Conservation (phyloP, 2,113 vertebrate species). For the Paramormyrops kingsleyae region DNA sequence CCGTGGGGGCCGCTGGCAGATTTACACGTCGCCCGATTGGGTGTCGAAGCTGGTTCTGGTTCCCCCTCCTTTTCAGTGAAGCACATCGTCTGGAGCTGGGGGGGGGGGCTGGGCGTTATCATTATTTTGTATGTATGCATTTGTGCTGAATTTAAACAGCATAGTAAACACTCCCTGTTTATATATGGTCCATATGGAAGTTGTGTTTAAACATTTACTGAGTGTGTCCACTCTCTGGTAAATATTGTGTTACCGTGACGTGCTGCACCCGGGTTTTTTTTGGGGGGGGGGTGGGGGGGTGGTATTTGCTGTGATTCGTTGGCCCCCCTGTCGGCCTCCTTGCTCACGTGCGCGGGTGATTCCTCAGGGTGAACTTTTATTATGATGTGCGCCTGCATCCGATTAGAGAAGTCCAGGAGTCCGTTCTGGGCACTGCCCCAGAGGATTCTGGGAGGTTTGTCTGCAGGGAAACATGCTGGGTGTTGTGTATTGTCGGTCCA, state of each 20-base stretch:
- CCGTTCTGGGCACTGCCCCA: background rate
- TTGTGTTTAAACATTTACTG: conserved; percentile 13
- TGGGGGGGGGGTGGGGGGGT: too few species aligned
- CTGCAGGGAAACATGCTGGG: background rate
- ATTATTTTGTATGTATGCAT: background rate
- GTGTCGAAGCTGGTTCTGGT: background rate
- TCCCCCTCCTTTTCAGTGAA: background rate
- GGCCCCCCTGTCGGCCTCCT: background rate
- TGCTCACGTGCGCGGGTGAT: background rate
- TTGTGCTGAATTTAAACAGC: background rate
- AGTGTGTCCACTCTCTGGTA: conserved; percentile 4
- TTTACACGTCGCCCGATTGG: background rate
- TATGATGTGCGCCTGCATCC: background rate
- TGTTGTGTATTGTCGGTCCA: background rate
- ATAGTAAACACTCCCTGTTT: conserved; percentile 4
- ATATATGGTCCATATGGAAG: conserved; percentile 11
- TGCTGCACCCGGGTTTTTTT: background rate
- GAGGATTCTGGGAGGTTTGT: background rate
- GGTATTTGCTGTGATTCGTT: background rate
- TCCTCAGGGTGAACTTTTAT: too few species aligned
- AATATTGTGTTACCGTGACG: conserved; percentile 14
- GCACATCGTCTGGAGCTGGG: background rate
- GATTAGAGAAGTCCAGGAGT: too few species aligned
- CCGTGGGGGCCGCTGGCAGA: background rate
- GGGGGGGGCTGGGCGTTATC: background rate